Evolutionary conservation across 2,888 invertebrate species (phyloP), one percentile per base, ranked within the genome.

Genomic region (Tubulanus polymorphus): DNA sequence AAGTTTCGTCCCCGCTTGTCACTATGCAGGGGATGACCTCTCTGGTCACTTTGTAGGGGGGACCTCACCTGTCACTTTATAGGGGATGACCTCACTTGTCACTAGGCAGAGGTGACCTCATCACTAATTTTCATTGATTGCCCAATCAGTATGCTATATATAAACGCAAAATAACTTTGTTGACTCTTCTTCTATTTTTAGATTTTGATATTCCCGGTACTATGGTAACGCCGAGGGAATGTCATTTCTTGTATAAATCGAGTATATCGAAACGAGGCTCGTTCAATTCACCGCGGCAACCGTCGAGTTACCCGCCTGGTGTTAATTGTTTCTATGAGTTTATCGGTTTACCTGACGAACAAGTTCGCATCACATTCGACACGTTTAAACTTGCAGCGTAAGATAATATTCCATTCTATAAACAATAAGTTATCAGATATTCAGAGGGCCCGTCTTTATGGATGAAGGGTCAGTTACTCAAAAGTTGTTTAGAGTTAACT

Each of bases 141-240:
- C 23, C 15, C 23, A 46, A 15, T 15, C 23, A 46, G 18, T 18
- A 20, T 29, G 15, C 12, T 3, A 10, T n/a, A 1, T 8, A 20
- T 18, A 29, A n/a, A n/a, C 5, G n/a, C n/a, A 15, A 26, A 6
- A 32, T 15, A 25, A 20, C 2, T 32, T 3, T 18, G 15, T 26
- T 20, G 5, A 41, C 63, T 29, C 84, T 83, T 67, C 79, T 74
- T 49, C 83, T 81, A 65, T 81, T 83, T 72, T 79, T 85, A 85
- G 94, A 94, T 81, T 94, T 93, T 79, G 89, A 89, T 66, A 91
- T 95, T 73, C 93, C 93, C 52, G 95, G 95, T 48, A 93, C 93
- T 0, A 90, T 93, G 26, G 90, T 93, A 26, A 92, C 93, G 5
- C 90, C 91, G 70, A 93, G 93, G 58, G 71, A 74, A 57, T 96